phyloP scores from a whole-genome alignment of 1,140 invertebrate genomes.

The Teleogryllus occipitalis region DNA sequence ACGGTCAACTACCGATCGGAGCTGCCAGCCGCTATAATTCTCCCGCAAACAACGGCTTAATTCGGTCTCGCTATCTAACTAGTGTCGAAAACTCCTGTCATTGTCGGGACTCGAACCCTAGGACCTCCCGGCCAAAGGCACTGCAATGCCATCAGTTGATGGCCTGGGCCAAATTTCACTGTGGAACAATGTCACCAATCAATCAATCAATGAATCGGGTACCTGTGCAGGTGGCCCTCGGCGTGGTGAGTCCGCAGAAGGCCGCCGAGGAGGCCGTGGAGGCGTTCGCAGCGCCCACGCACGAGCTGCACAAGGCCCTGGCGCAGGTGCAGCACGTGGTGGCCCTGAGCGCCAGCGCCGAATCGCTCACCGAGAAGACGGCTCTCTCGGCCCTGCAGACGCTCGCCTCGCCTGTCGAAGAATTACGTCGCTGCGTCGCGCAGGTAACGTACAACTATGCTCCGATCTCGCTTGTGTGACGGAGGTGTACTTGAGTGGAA shows the following conservation, averaged over 20 bases:
- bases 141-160: too few species aligned
- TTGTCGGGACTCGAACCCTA: too few species aligned
- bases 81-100: too few species aligned
- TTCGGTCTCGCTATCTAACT: too few species aligned
- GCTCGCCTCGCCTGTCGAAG: constrained; percentile 42
- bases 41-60: too few species aligned
- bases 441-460: background rate
- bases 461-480: background rate
- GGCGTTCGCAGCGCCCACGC: background rate
- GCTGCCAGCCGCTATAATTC: too few species aligned
- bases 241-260: background rate
- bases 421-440: constrained; percentile 38
- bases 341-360: background rate
- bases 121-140: too few species aligned
- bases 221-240: background rate
- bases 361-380: background rate
- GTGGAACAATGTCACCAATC: too few species aligned
- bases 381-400: constrained; percentile 28
- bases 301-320: background rate
- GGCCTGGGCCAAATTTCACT: too few species aligned
- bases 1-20: too few species aligned
- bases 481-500: background rate
- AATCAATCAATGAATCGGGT: too few species aligned
- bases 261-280: background rate
- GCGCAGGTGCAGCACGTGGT: background rate